Base-by-base conservation (phyloP, 1,140 invertebrate genomes). In the Drosophila yakuba region DNA sequence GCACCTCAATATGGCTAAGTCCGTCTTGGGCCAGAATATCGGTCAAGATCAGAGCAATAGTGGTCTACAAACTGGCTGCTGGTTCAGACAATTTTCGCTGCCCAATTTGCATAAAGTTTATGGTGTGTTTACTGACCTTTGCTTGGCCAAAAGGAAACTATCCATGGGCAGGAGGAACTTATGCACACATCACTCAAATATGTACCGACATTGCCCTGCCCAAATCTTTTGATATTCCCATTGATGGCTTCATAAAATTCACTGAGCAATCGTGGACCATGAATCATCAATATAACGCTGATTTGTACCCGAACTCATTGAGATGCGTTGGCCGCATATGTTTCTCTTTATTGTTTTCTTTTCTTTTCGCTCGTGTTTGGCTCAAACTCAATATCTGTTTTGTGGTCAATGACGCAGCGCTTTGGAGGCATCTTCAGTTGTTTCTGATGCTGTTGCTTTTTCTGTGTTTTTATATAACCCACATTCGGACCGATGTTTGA, bases 391-490 rank as follows among this genome's bases (percentile, higher is more conserved):
- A 48, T 61, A 66, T 72, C 51, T 54, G 64, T 80, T 68, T 78
- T 72, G 64, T 86, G 79, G 56, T 71, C 84, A 86, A 86, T 86
- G 83, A 86, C 83, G 83, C 79, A 86, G 83, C 82, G 58, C 36
- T 66, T 81, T 54, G 41, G 44, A 43, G 43, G 28, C 57, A 56
- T 56, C 59, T 66, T 74, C 67, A 71, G 67, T 63, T 17, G 84
- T 55, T 86, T 75, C 64, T 56, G 41, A 62, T 54, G 64, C 60
- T 69, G 55, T 36, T 10, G 48, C 38, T 43, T 28, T 57, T 47
- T 56, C 14, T 54, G 47, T 59, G 58, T 48, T 75, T 71, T 86
- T 86, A 86, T 83, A 76, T 86, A 86, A 86, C 83, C 71, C 83
- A 74, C 59, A 79, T 86, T 76, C 69, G 74, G 62, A 60, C 25